Base-by-base conservation (phyloP, 2,113 vertebrate genomes). In the Nyctibius bracteatus region DNA sequence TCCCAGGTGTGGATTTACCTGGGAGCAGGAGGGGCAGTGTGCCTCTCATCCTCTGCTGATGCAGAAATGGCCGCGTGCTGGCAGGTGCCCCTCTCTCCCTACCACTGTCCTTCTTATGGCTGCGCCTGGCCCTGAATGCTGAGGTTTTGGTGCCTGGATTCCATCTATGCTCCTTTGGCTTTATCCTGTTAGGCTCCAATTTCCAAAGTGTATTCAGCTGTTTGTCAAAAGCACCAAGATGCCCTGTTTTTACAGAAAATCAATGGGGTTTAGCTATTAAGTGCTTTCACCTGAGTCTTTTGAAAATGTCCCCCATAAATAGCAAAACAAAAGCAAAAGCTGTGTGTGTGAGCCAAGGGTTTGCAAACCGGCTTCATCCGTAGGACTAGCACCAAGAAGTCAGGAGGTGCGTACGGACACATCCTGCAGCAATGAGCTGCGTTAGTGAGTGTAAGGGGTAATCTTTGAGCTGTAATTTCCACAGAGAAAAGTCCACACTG, bases 221-320 rank as follows among this genome's bases (percentile, higher is more conserved):
- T 78, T 78, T 59, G 86, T 90, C 72, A 74, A 19, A 44, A 90
- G 86, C 88, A 49, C 87, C 65, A 2, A 21, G 86, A 44, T 86
- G 90, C 31, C 77, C 82, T 88, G 2, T 90, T 97, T 94, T 83
- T 90, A 83, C 92, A 81, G 75, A 83, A 96, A 94, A 93, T 95
- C 90, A 88, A 90, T 97, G 94, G 35, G 35, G 17, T 94, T 94
- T 52, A 67, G 75, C 92, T 84, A 65, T 55, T 81, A 86, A 96
- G 87, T 91, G 93, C 89, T 96, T 92, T 92, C 90, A 92, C 82
- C 47, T 5, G 74, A 62, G 19, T 16, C 79, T 92, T 86, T 71
- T 16, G 63, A 44, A 88, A 86, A 54, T 10, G 20, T 55, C 58
- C 74, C 84, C 70, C 43, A 25, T 80, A 81, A 86, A 84, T 71